These are phyloP conservation scores for Chymomyza caudatula DNA, from an alignment of 2,888 invertebrate genomes.

Conservation along the genomic window DNA sequence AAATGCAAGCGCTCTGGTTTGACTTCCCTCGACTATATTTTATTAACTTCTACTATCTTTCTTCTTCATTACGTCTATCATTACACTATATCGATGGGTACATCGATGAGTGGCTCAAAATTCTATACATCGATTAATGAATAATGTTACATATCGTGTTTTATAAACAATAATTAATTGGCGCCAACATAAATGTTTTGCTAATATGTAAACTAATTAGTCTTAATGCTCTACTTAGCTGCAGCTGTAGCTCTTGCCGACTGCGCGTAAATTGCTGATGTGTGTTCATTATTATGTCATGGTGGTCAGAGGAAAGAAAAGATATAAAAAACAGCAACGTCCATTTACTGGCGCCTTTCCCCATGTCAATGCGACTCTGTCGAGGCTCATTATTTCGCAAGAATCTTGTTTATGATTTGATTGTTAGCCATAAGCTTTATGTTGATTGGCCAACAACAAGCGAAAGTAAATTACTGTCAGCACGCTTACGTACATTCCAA, in stretches of 20 bases:
- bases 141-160: conserved; percentile 7
- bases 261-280: conserved; percentile 30
- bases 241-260: conserved; percentile 27
- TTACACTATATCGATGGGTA: no score
- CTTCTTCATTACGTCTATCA: no score
- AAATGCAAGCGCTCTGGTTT: neutral
- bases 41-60: no score
- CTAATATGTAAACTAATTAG: conserved; percentile 63
- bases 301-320: neutral
- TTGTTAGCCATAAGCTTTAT: conserved; percentile 4
- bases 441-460: conserved; percentile 35
- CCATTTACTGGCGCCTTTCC: conserved; percentile 20
- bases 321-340: conserved; percentile 3
- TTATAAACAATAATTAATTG: no score
- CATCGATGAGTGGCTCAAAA: no score
- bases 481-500: conserved; percentile 54
- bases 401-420: conserved; percentile 47
- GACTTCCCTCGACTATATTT: no score
- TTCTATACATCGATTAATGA: no score
- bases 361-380: conserved; percentile 8
- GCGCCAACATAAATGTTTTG: conserved; percentile 18
- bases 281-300: conserved; percentile 40
- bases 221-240: conserved; percentile 61
- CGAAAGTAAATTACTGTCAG: conserved; percentile 47
- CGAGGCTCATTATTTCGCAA: conserved; percentile 43